phyloP scores from a whole-genome alignment of 2,797 vertebrate species.

The Labeo calbasu region DNA sequence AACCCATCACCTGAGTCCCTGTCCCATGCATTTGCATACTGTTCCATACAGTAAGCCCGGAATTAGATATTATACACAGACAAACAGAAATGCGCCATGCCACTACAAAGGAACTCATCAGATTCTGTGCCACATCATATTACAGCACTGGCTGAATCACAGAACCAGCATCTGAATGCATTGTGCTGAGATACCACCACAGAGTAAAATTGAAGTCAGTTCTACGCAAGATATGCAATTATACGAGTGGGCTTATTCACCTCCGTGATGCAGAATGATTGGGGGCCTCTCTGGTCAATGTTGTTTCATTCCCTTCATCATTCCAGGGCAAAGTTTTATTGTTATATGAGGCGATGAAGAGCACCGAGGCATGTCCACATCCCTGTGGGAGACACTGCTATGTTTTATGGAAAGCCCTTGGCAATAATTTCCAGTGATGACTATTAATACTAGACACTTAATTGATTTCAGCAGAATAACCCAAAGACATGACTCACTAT shows the following conservation, averaged over 20 bases:
- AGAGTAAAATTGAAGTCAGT: conserved; percentile 58
- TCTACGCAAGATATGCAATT: conserved; percentile 57
- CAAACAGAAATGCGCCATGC: conserved; percentile 36
- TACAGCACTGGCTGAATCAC: conserved; percentile 42
- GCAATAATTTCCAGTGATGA: conserved; percentile 65
- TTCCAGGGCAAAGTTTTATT: conserved; percentile 67
- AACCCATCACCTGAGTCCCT: conserved; percentile 5
- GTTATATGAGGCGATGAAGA: conserved; percentile 69
- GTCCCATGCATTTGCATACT: conserved; percentile 39
- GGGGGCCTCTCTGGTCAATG: conserved; percentile 47
- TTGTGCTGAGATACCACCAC: conserved; percentile 44
- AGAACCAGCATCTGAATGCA: conserved; percentile 23
- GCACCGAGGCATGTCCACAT: conserved; percentile 67
- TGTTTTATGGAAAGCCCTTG: conserved; percentile 67
- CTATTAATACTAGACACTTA: conserved; percentile 66
- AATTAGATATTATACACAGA: conserved; percentile 35
- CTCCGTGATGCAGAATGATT: conserved; percentile 53
- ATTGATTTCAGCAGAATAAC: conserved; percentile 61
- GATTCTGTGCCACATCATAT: conserved; percentile 52
- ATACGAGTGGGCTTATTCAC: conserved; percentile 54
- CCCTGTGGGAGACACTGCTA: conserved; percentile 48
- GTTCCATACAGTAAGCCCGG: conserved; percentile 5
- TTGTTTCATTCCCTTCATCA: conserved; percentile 60
- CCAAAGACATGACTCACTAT: conserved; percentile 26
- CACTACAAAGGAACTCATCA: conserved; percentile 45